Evolutionary conservation across 2,797 vertebrate genomes (phyloP), one percentile per base, ranked within the genome.

Genomic region (Anisognathus igniventris): DNA sequence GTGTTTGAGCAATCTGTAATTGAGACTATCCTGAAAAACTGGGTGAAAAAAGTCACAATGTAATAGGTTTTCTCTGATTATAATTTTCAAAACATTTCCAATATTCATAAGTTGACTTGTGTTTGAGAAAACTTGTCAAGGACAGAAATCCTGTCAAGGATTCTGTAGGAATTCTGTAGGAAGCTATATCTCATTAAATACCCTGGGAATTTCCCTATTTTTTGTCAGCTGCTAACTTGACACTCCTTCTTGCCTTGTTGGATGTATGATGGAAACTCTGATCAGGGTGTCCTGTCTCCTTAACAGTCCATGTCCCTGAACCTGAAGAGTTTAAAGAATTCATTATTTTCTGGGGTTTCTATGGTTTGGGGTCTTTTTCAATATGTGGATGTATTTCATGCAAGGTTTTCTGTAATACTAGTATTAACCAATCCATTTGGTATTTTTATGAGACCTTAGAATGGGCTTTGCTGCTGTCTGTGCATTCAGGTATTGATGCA

Each of bases 351-450:
- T 39, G 6, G 23, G 6, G 9, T 10, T 27, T 15, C 2, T 33
- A 25, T 21, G 2, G 2, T 65, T 47, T 39, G 18, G 2, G 3
- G 0, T 2, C 2, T 50, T 44, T 28, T 35, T 33, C 24, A 33
- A 24, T 51, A 16, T 44, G 42, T 61, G 21, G 48, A 42, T 39
- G 7, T 2, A 21, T 61, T 92, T 78, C 8, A 13, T 48, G 4
- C 25, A 20, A 83, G 2, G 3, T 57, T 89, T 76, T 14, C 20
- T 60, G 40, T 60, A 72, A 56, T 37, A 31, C 18, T 31, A 48
- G 0, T 8, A 60, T 75, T 39, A 50, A 31, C 11, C 60, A 35
- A 35, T 20, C 23, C 0, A 1, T 39, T 42, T 75, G 24, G 4
- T 58, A 28, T 17, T 5, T 23, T 2, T 27, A 16, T 54, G 28